phyloP scores from a whole-genome alignment of 2,113 vertebrate species.

The Prietella phreatophila region DNA sequence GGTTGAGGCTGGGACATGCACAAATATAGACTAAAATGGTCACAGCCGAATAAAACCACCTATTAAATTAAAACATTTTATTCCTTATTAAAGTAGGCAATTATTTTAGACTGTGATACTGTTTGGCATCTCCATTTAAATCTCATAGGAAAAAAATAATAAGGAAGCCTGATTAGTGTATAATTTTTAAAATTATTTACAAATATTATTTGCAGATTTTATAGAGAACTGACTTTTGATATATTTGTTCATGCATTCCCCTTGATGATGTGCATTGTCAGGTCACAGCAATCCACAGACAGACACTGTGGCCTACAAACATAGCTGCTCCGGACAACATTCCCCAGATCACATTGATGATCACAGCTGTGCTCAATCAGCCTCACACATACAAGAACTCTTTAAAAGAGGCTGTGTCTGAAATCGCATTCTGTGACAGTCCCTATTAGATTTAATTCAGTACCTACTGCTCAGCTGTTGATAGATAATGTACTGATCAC shows the following conservation, averaged over 20 bases:
- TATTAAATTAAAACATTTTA: neutral
- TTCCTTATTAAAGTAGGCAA: neutral
- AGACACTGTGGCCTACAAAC: too few relatives aligned
- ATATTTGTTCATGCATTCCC: neutral
- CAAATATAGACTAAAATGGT: neutral
- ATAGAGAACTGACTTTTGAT: neutral
- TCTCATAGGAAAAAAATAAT: neutral
- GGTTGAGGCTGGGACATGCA: conserved; percentile 2
- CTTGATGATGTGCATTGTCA: neutral
- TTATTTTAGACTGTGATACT: neutral
- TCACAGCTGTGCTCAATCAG: too few relatives aligned
- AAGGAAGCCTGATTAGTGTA: neutral
- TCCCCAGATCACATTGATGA: too few relatives aligned
- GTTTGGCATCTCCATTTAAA: neutral
- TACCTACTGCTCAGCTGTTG: too few relatives aligned
- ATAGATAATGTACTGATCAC: too few relatives aligned
- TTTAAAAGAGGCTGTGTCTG: too few relatives aligned
- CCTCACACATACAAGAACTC: too few relatives aligned
- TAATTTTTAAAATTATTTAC: neutral
- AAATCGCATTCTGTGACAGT: too few relatives aligned
- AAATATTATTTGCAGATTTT: neutral
- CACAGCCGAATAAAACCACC: neutral
- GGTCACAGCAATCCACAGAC: too few relatives aligned
- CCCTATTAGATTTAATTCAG: too few relatives aligned
- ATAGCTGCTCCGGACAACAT: too few relatives aligned